Percentiles rank a stretch among this genome's conserved stretches.
These are phyloP conservation scores for Hypanus sabinus DNA, from an alignment of 2,113 vertebrate genomes.

Conservation along the genomic window DNA sequence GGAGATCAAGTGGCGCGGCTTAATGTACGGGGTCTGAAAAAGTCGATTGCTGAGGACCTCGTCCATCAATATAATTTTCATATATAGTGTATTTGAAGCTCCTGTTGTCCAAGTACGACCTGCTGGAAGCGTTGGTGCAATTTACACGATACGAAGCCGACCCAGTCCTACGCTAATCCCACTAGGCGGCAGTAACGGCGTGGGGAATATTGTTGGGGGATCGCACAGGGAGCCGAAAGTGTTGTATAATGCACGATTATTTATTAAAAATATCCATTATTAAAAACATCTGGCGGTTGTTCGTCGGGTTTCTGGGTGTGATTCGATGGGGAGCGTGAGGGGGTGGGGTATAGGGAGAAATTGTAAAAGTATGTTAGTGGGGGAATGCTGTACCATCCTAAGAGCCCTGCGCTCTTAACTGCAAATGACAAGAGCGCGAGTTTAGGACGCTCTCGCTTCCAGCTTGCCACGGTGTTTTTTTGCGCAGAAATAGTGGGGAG, in stretches of 20 bases:
- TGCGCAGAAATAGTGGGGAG: not conserved
- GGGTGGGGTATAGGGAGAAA: not conserved
- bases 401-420: not conserved
- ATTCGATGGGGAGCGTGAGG: not conserved
- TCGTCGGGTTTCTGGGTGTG: not conserved
- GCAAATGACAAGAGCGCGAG: not conserved
- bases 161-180: not conserved
- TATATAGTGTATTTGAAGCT: not conserved
- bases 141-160: not conserved
- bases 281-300: not conserved
- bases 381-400: no score
- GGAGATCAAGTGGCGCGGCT: not conserved
- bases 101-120: not conserved
- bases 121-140: not conserved
- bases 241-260: not conserved
- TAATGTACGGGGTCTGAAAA: not conserved
- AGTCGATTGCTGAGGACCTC: not conserved
- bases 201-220: not conserved
- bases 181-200: not conserved
- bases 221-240: not conserved
- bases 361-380: no score
- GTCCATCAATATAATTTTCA: not conserved
- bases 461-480: not conserved
- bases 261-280: not conserved
- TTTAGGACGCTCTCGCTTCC: not conserved